A percentile compares a stretch with the other conserved stretches of the same genome.
Evolutionary conservation across 2,888 invertebrate species (phyloP).

Genomic region (Myopa testacea): DNA sequence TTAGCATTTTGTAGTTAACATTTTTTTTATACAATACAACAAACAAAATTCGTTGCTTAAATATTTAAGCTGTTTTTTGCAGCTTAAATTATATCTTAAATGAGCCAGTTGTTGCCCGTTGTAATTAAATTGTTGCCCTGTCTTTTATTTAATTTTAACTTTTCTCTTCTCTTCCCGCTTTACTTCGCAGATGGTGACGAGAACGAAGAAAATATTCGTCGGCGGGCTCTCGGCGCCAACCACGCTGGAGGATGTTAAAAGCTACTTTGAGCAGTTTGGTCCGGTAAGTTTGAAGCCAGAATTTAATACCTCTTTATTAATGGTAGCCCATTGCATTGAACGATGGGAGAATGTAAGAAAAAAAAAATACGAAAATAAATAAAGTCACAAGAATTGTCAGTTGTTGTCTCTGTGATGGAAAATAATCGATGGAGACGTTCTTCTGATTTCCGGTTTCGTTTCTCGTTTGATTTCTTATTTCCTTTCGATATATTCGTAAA

Average conservation of each 20-base stretch:
- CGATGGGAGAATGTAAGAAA: background rate
- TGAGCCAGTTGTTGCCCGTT: background rate
- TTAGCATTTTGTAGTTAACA: slow-evolving; percentile 9
- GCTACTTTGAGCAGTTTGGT: slow-evolving; percentile 99
- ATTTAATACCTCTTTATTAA: background rate
- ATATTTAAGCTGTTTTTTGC: slow-evolving; percentile 17
- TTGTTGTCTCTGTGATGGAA: background rate
- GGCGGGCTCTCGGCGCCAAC: slow-evolving; percentile 99
- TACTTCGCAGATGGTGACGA: slow-evolving; percentile 95
- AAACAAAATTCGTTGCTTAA: slow-evolving; percentile 8
- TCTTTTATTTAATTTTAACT: slow-evolving; percentile 6
- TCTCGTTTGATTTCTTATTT: background rate
- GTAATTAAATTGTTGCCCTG: slow-evolving; percentile 13
- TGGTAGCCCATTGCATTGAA: background rate
- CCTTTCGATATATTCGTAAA: background rate
- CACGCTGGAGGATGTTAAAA: slow-evolving; percentile 99
- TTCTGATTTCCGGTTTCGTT: background rate
- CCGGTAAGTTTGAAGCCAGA: slow-evolving; percentile 81
- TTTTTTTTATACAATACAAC: background rate
- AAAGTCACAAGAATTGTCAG: background rate
- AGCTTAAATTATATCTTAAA: background rate
- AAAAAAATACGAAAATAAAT: background rate
- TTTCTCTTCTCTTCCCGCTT: slow-evolving; percentile 24
- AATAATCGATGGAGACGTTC: background rate
- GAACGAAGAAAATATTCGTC: slow-evolving; percentile 99